Percentiles rank a stretch among this genome's conserved stretches.
phyloP scores from a whole-genome alignment of 2,888 invertebrate genomes.

The Lobophora halterata region DNA sequence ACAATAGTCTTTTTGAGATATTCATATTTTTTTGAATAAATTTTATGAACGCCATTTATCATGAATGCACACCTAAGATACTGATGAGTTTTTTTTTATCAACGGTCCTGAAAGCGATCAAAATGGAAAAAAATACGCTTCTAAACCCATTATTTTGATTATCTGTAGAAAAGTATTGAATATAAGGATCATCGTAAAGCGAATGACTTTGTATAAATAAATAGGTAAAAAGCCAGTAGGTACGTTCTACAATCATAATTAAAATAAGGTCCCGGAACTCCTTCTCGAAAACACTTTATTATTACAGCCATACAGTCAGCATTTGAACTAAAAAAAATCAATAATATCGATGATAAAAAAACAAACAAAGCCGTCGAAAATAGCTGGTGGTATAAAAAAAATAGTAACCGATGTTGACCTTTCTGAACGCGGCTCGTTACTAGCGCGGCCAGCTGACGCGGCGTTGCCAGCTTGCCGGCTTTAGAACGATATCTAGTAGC shows the following conservation, averaged over 20 bases:
- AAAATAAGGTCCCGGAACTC: constrained; percentile 2
- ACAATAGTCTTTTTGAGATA: constrained; percentile 64
- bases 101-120: constrained; percentile 1
- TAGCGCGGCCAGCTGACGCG: constrained; percentile 79
- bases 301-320: constrained; percentile 12
- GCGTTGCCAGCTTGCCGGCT: constrained; percentile 66
- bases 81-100: neutral
- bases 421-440: constrained; percentile 72
- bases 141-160: no score
- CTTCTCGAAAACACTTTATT: constrained; percentile 3
- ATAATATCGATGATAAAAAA: constrained; percentile 52
- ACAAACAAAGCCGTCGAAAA: constrained; percentile 63
- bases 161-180: no score
- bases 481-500: constrained; percentile 55
- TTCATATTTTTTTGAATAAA: constrained; percentile 50
- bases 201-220: neutral
- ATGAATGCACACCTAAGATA: constrained; percentile 2
- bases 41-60: constrained; percentile 21
- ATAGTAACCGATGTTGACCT: constrained; percentile 78
- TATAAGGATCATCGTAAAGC: no score
- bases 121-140: neutral
- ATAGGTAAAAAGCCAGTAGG: neutral
- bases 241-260: neutral
- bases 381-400: constrained; percentile 66
- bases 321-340: constrained; percentile 37